Percentiles rank a stretch among this genome's conserved stretches.
phyloP scores from a whole-genome alignment of 1,140 invertebrate genomes.

The Cryptotermes secundus region DNA sequence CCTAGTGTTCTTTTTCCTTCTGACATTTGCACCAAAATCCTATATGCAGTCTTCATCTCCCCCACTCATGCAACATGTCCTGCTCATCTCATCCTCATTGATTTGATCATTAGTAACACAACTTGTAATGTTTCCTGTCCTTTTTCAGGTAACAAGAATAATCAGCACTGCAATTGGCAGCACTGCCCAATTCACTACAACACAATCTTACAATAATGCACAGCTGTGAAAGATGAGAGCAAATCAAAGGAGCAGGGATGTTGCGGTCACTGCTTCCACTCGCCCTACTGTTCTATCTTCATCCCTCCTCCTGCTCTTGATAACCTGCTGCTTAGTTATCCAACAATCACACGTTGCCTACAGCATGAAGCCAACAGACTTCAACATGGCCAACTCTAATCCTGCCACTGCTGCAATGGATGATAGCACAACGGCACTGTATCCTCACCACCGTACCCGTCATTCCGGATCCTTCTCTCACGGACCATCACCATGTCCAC shows the following conservation, averaged over 20 bases:
- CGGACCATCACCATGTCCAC: background rate
- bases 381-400: background rate
- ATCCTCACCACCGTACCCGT: background rate
- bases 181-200: background rate
- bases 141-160: background rate
- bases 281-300: background rate
- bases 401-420: background rate
- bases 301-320: conserved; percentile 30
- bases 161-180: background rate
- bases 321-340: background rate
- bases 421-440: background rate
- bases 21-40: too few relatives aligned
- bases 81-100: too few relatives aligned
- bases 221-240: conserved; percentile 34
- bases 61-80: too few relatives aligned
- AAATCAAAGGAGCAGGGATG: conserved; percentile 34
- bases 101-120: too few relatives aligned
- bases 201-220: conserved; percentile 28
- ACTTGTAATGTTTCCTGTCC: too few relatives aligned
- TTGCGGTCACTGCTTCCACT: conserved; percentile 24
- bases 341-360: background rate
- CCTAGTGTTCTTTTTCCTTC: too few relatives aligned
- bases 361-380: background rate
- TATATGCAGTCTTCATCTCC: too few relatives aligned
- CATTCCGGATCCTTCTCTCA: background rate